phyloP scores from a whole-genome alignment of 2,113 vertebrate species.

The Martes martes region DNA sequence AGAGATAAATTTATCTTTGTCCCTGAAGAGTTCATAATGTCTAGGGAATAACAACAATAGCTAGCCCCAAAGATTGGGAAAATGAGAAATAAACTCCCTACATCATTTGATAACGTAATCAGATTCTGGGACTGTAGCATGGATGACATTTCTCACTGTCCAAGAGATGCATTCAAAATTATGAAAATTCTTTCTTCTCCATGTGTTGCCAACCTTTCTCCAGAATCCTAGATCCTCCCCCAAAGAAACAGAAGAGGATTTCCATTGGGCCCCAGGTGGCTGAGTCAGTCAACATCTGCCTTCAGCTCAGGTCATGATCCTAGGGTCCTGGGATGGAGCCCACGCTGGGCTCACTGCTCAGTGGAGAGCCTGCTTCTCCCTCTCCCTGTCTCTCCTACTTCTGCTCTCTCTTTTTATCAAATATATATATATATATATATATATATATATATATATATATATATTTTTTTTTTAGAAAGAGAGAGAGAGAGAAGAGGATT shows the following conservation, averaged over 20 bases:
- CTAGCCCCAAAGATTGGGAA: conserved; percentile 75
- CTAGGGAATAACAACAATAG: conserved; percentile 77
- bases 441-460: too few species aligned
- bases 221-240: conserved; percentile 62
- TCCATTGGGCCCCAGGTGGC: not conserved
- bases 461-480: too few species aligned
- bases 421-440: too few species aligned
- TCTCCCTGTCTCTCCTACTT: too few species aligned
- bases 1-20: conserved; percentile 65
- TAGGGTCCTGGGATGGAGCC: too few species aligned
- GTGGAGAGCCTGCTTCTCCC: too few species aligned
- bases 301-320: too few species aligned
- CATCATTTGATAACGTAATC: conserved; percentile 72
- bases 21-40: conserved; percentile 69
- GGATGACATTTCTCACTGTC: conserved; percentile 70
- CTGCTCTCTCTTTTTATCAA: too few species aligned
- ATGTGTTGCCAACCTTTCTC: conserved; percentile 70
- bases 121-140: conserved; percentile 72
- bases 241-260: conserved; percentile 55
- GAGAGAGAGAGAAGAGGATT: conserved; percentile 26
- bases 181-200: conserved; percentile 76
- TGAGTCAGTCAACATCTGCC: too few species aligned
- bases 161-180: conserved; percentile 70
- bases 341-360: too few species aligned
- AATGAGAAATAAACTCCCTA: conserved; percentile 71